These are phyloP conservation scores for Nemotelus nigrinus DNA, from an alignment of 2,888 invertebrate species.

Conservation along the genomic window DNA sequence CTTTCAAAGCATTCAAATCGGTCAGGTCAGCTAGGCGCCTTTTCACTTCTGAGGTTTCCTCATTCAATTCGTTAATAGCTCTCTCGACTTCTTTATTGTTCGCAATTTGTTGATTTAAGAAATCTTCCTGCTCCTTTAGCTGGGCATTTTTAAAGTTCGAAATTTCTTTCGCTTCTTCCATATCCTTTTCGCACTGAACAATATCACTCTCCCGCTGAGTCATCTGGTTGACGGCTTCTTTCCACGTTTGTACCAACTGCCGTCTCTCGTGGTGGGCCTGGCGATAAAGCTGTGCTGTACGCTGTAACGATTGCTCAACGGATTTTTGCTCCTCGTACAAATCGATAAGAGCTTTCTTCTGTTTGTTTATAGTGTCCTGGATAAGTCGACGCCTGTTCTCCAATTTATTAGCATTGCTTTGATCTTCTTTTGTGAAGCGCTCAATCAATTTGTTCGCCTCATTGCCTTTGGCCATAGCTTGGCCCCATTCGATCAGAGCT, in stretches of 20 bases:
- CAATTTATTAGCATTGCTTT: conserved; percentile 72
- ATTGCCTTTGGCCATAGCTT: conserved; percentile 74
- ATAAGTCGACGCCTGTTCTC: conserved; percentile 68
- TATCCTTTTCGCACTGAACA: conserved; percentile 66
- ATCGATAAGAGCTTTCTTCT: conserved; percentile 64
- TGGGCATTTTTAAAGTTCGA: conserved; percentile 58
- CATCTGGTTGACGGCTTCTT: conserved; percentile 74
- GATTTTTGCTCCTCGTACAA: conserved; percentile 67
- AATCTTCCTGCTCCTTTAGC: conserved; percentile 66
- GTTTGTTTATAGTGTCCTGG: conserved; percentile 66
- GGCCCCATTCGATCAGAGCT: conserved; percentile 76
- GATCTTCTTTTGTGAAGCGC: conserved; percentile 77
- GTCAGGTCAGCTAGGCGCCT: conserved; percentile 58
- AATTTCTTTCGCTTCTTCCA: conserved; percentile 56
- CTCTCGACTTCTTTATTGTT: conserved; percentile 67
- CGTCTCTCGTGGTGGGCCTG: conserved; percentile 74
- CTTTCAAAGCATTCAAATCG: conserved; percentile 61
- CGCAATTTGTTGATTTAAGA: conserved; percentile 66
- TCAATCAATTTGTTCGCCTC: conserved; percentile 77
- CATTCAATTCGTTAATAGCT: conserved; percentile 63
- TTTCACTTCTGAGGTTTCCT: conserved; percentile 62
- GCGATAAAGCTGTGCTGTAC: conserved; percentile 66
- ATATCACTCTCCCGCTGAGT: conserved; percentile 77
- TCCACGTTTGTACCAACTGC: conserved; percentile 78
- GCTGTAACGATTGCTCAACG: conserved; percentile 68